These are phyloP conservation scores for Entomyzon cyanotis DNA, from an alignment of 2,113 vertebrate species.

Conservation along the genomic window DNA sequence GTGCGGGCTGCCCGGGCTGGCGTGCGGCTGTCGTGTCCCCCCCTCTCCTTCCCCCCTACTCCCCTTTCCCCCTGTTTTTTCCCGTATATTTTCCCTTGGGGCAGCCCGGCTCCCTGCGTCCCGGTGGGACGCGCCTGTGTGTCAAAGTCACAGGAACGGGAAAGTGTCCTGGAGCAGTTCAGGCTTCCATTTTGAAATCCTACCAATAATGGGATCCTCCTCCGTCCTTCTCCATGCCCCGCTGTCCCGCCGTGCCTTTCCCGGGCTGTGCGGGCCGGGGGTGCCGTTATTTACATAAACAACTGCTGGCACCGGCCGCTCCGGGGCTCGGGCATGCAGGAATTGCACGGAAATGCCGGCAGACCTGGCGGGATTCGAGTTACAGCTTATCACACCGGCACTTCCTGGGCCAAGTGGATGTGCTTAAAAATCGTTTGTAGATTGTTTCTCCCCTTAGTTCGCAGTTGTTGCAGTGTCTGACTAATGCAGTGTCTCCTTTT, in stretches of 20 bases:
- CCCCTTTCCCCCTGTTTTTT: no score
- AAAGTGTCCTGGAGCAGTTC: constrained; percentile 31
- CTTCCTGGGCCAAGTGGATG: background rate
- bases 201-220: background rate
- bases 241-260: background rate
- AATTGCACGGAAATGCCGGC: background rate
- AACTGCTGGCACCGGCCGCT: background rate
- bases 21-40: no score
- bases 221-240: background rate
- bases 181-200: constrained; percentile 56
- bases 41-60: no score
- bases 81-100: rapidly evolving
- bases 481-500: background rate
- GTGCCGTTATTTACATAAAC: background rate
- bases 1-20: no score
- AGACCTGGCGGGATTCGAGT: background rate
- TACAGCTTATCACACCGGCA: background rate
- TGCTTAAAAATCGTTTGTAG: background rate
- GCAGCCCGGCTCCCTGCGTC: background rate
- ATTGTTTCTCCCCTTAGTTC: background rate
- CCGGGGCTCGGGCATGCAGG: background rate
- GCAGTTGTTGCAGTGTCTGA: background rate
- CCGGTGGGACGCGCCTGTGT: background rate
- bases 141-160: constrained; percentile 16
- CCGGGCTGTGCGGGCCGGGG: background rate